phyloP scores from a whole-genome alignment of 2,888 invertebrate genomes.

The Dicyrtomina minuta region DNA sequence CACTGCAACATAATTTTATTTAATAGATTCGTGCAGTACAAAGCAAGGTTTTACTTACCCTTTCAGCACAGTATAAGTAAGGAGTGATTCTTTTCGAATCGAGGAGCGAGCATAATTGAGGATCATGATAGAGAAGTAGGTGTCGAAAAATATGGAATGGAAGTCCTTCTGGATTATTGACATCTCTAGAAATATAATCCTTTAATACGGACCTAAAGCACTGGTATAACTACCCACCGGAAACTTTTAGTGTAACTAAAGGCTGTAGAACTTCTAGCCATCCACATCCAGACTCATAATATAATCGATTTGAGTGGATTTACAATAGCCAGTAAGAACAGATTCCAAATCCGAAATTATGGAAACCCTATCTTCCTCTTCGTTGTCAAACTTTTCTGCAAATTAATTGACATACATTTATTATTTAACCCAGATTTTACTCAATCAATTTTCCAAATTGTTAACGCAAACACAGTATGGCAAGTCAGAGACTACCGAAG shows the following conservation, averaged over 20 bases:
- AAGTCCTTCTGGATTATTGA: constrained; percentile 50
- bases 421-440: too few species aligned
- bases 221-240: constrained; percentile 83
- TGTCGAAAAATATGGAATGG: constrained; percentile 68
- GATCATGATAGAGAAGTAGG: constrained; percentile 93
- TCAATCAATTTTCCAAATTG: too few species aligned
- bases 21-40: too few species aligned
- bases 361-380: constrained; percentile 89
- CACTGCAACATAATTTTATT: too few species aligned
- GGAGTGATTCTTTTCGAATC: constrained; percentile 93
- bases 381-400: constrained; percentile 81
- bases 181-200: constrained; percentile 72
- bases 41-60: constrained; percentile 66
- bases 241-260: constrained; percentile 80
- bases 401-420: too few species aligned
- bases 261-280: constrained; percentile 92
- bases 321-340: constrained; percentile 93
- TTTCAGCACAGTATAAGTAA: constrained; percentile 81
- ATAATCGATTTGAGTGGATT: constrained; percentile 76
- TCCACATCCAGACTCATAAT: constrained; percentile 77
- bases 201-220: constrained; percentile 88
- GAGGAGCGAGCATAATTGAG: constrained; percentile 92
- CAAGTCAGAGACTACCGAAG: too few species aligned
- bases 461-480: too few species aligned
- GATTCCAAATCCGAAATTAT: constrained; percentile 94